phyloP scores from a whole-genome alignment of 2,113 vertebrate species.

The Alectura lathami region DNA sequence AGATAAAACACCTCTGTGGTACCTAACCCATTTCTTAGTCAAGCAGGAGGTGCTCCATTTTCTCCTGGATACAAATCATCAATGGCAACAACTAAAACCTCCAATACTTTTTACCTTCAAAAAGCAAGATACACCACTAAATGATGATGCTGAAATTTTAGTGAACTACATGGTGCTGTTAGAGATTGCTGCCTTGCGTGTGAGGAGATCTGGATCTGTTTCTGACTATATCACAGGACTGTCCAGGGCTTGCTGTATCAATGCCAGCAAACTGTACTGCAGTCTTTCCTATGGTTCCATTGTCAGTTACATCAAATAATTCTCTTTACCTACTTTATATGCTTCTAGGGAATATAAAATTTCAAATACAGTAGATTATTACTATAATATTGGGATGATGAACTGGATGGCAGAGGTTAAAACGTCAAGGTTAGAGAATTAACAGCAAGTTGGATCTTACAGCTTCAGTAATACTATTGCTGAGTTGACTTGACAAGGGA shows the following conservation, averaged over 20 bases:
- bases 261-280: not conserved
- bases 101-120: not conserved
- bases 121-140: not conserved
- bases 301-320: not conserved
- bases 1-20: not conserved
- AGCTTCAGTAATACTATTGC: not conserved
- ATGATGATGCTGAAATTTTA: not conserved
- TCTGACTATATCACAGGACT: not conserved
- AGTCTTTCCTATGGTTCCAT: not conserved
- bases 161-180: not conserved
- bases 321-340: not conserved
- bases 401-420: not conserved
- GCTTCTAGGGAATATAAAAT: not conserved
- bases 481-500: not conserved
- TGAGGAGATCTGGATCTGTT: not conserved
- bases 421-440: not conserved
- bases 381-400: not conserved
- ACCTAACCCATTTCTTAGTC: not conserved
- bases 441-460: not conserved
- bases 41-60: not conserved
- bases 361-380: not conserved
- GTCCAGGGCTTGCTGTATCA: not conserved
- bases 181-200: no score
- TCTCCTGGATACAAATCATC: not conserved
- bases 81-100: not conserved